These are phyloP conservation scores for Chaetophractus vellerosus DNA, from an alignment of 2,797 vertebrate genomes.

Conservation along the genomic window DNA sequence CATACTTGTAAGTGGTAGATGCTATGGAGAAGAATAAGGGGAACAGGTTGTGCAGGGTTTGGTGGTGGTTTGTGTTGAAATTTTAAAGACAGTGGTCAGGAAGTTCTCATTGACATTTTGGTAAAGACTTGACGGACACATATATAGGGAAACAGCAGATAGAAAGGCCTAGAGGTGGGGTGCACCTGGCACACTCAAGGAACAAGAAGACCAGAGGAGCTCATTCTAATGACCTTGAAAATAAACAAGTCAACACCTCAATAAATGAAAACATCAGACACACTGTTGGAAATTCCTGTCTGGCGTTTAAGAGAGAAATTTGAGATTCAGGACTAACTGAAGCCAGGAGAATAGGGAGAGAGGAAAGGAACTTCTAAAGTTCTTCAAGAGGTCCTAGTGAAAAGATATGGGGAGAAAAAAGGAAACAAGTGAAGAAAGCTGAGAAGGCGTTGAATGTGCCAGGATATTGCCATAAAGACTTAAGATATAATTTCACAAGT, in stretches of 20 bases:
- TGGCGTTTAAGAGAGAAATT: background rate
- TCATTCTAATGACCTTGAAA: background rate
- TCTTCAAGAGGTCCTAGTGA: background rate
- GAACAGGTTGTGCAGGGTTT: background rate
- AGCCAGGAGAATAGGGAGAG: background rate
- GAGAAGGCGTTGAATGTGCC: background rate
- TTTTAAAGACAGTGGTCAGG: background rate
- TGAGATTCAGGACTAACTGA: background rate
- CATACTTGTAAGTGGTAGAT: background rate
- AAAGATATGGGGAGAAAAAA: background rate
- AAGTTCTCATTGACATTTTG: background rate
- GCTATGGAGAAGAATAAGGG: background rate
- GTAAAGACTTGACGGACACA: background rate
- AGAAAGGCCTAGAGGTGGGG: background rate
- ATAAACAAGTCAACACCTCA: background rate
- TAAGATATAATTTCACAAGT: background rate
- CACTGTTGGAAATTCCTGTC: background rate
- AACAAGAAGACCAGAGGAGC: background rate
- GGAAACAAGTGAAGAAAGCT: background rate
- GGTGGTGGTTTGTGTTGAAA: background rate
- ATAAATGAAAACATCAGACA: constrained; percentile 19
- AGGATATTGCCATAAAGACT: background rate
- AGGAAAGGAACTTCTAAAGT: background rate
- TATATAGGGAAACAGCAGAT: background rate
- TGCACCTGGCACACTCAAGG: background rate